Evolutionary conservation across 2,888 invertebrate genomes (phyloP).

Genomic region (Melipona bicolor): DNA sequence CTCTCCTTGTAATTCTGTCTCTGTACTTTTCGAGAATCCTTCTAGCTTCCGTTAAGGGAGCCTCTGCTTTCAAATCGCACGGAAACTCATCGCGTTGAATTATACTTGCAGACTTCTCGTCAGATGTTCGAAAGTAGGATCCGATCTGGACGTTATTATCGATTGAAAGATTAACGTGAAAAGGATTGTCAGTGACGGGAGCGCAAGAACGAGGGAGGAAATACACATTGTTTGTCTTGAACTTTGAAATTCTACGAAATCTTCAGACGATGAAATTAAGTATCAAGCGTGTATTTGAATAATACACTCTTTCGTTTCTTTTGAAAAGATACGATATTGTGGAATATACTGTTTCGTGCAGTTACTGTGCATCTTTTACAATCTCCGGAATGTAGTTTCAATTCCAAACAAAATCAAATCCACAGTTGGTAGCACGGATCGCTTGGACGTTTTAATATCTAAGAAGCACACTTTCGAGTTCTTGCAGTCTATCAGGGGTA

Average conservation of each 20-base stretch:
- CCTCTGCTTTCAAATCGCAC: slow-evolving; percentile 38
- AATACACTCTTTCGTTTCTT: too few relatives aligned
- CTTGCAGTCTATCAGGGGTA: not conserved
- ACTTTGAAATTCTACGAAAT: not conserved
- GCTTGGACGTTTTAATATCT: not conserved
- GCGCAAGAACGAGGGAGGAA: not conserved
- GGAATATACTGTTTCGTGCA: not conserved
- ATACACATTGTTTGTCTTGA: not conserved
- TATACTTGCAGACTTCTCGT: slow-evolving; percentile 46
- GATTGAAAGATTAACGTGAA: slow-evolving; percentile 34
- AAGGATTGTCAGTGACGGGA: slow-evolving; percentile 13
- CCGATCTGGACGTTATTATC: slow-evolving; percentile 19
- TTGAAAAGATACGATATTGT: not conserved
- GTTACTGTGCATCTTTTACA: too few relatives aligned
- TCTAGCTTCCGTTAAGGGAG: slow-evolving; percentile 37
- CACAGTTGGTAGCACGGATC: not conserved
- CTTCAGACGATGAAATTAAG: not conserved
- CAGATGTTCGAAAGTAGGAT: slow-evolving; percentile 18
- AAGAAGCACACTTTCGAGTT: not conserved
- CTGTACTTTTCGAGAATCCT: slow-evolving; percentile 53
- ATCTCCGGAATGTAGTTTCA: not conserved
- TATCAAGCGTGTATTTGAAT: too few relatives aligned
- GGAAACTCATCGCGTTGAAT: slow-evolving; percentile 49
- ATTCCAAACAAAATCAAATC: too few relatives aligned
- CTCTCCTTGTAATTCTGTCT: slow-evolving; percentile 50